Evolutionary conservation across 2,888 invertebrate species (phyloP), one percentile per base, ranked within the genome.

Genomic region (Ceramica pisi): DNA sequence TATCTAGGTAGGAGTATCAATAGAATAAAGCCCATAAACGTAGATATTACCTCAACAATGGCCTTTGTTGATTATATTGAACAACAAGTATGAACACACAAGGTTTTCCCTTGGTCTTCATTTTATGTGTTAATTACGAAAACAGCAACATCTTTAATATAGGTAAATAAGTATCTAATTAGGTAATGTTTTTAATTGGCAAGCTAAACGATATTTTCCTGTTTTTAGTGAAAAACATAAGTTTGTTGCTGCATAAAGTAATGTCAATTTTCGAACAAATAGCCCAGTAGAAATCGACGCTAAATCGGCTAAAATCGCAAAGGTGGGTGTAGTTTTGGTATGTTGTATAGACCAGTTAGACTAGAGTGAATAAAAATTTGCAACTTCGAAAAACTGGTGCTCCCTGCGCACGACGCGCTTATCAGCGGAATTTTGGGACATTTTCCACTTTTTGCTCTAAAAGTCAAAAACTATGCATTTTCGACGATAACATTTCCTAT

Each of bases 31-130:
- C 26, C 60, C 71, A 81, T 70, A 71, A 79, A 80, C 19, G 9
- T 59, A n/a, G 59, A 66, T 48, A 73, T 66, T 66, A 76, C 19
- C 61, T 77, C 26, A 56, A 78, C 67, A 72, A 72, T 66, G 62
- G 73, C 63, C 80, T 70, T 78, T 69, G 74, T 73, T 63, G 50
- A n/a, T 55, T 60, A 68, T 72, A 62, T 56, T 63, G 61, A 63
- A 62, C 31, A 78, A 50, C 48, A 63, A 61, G 60, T 60, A 64
- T 59, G 31, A 65, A 26, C 48, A 62, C 26, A 67, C 72, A 78
- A 82, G 79, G 77, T 59, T 65, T 64, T 75, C 26, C 56, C 23
- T 65, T 65, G 38, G 61, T 81, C 21, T 81, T 65, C 41, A 35
- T 48, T 67, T 53, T 21, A 67, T 56, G 61, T 75, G 56, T 69